Percentiles rank a stretch among this genome's conserved stretches.
These are phyloP conservation scores for Scomberomorus guttatus DNA, from an alignment of 2,797 vertebrate species.

Conservation along the genomic window DNA sequence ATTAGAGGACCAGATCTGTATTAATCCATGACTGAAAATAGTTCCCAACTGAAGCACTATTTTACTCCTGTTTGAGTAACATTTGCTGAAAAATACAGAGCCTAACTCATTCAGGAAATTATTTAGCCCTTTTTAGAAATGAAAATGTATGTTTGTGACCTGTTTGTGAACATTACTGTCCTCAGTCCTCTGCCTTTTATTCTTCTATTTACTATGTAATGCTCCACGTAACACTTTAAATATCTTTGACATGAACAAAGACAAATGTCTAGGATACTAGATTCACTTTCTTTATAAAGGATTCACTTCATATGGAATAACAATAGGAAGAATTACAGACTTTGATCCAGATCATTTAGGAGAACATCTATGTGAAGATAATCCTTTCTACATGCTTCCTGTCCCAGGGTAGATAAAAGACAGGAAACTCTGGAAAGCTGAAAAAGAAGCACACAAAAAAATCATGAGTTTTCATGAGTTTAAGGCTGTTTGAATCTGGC, in stretches of 20 bases:
- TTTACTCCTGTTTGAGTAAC: not conserved
- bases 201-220: not conserved
- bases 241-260: conserved; percentile 6
- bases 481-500: conserved; percentile 41
- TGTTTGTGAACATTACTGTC: not conserved
- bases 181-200: not conserved
- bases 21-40: not conserved
- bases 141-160: not conserved
- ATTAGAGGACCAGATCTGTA: too few species aligned
- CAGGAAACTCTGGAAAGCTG: conserved; percentile 62
- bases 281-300: conserved; percentile 1
- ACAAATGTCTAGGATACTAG: not conserved
- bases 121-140: too few species aligned
- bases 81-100: not conserved
- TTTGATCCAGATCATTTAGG: conserved; percentile 33
- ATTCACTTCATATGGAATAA: conserved; percentile 23
- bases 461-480: conserved; percentile 40
- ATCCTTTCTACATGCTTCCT: conserved; percentile 48
- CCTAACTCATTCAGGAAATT: too few species aligned
- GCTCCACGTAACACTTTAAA: not conserved
- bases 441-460: conserved; percentile 26
- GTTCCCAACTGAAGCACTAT: not conserved
- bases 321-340: conserved; percentile 17
- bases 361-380: conserved; percentile 40
- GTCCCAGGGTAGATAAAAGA: conserved; percentile 41